Evolutionary conservation across 2,113 vertebrate genomes (phyloP).

Genomic region (Ariopsis seemanni): DNA sequence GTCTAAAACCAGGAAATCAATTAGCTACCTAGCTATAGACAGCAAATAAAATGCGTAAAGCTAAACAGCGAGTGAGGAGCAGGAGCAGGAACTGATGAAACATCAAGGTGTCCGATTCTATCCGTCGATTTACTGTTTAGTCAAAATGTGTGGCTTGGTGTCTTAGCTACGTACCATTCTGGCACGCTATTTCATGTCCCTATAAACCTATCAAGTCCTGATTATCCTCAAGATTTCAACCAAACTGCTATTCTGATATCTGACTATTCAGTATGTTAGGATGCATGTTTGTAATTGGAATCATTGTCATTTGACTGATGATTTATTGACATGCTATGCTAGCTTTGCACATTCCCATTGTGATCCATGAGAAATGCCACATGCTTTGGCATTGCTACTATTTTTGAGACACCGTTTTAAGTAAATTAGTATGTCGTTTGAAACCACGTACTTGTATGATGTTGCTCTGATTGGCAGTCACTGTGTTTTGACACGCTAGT

Average conservation of each 20-base stretch:
- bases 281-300: not conserved
- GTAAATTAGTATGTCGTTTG: not conserved
- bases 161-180: not conserved
- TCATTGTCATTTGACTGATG: not conserved
- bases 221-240: not conserved
- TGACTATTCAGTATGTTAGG: not conserved
- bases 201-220: not conserved
- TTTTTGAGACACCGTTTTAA: not conserved
- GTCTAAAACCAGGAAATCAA: not conserved
- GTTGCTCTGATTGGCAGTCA: not conserved
- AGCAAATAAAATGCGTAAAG: not conserved
- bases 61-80: no score
- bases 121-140: not conserved
- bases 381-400: not conserved
- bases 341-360: not conserved
- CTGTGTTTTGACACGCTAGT: slow-evolving; percentile 5
- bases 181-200: not conserved
- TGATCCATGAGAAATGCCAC: not conserved
- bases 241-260: not conserved
- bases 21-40: not conserved
- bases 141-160: not conserved
- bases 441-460: not conserved
- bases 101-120: not conserved
- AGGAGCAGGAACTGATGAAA: not conserved
- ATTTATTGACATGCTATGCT: not conserved